Evolutionary conservation across 2,797 vertebrate species (phyloP).

Genomic region (Diceros bicornis): DNA sequence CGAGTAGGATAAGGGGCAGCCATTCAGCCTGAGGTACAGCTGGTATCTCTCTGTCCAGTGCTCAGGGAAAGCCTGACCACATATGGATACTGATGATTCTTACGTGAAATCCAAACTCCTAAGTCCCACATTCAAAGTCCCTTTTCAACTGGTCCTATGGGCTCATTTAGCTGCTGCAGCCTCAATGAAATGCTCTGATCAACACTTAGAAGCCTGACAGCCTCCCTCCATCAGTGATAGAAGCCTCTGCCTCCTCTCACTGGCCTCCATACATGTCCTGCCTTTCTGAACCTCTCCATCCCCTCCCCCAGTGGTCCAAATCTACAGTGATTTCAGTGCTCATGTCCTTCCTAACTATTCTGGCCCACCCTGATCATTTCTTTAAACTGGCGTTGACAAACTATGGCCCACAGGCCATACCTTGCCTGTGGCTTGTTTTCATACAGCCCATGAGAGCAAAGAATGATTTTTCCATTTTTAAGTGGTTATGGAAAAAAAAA

Average conservation of each 20-base stretch:
- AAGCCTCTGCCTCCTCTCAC: neutral
- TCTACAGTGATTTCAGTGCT: neutral
- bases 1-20: neutral
- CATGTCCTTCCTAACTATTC: neutral
- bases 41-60: neutral
- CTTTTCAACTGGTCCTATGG: neutral
- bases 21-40: neutral
- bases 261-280: neutral
- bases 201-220: neutral
- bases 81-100: neutral
- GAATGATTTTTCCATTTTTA: slow-evolving; percentile 30
- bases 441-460: neutral
- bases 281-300: neutral
- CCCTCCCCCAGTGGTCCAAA: neutral
- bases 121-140: neutral
- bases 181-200: neutral
- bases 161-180: neutral
- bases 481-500: neutral
- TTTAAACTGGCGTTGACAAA: neutral
- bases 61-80: neutral
- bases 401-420: neutral
- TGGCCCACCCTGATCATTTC: neutral
- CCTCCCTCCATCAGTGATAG: neutral
- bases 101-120: neutral
- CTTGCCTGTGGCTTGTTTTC: neutral